phyloP scores from a whole-genome alignment of 2,888 invertebrate genomes.

The Nineta flava region DNA sequence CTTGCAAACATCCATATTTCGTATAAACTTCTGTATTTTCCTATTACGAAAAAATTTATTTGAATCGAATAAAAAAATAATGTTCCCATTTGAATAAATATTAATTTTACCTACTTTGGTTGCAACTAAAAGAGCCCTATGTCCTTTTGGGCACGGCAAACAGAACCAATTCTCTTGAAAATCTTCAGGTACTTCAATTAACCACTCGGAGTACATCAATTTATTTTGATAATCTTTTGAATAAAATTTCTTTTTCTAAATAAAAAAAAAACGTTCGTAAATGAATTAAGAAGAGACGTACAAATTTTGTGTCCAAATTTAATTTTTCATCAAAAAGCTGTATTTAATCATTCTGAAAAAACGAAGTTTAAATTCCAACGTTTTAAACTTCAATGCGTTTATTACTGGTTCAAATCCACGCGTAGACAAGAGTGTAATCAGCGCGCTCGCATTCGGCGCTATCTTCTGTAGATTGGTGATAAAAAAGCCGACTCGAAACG shows the following conservation, averaged over 20 bases:
- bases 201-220: slow-evolving; percentile 89
- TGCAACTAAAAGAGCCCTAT: slow-evolving; percentile 67
- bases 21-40: slow-evolving; percentile 52
- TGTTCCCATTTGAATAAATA: neutral
- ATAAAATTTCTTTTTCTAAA: neutral
- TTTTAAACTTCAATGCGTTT: no score
- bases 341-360: no score
- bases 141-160: slow-evolving; percentile 71
- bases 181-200: slow-evolving; percentile 69
- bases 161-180: slow-evolving; percentile 54
- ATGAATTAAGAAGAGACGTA: no score
- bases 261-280: neutral
- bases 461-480: no score
- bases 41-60: slow-evolving; percentile 29
- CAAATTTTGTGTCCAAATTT: no score
- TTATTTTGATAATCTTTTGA: slow-evolving; percentile 27
- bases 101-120: slow-evolving; percentile 28
- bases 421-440: no score
- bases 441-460: no score
- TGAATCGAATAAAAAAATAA: neutral
- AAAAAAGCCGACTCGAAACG: no score
- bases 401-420: no score
- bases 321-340: no score
- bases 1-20: slow-evolving; percentile 41
- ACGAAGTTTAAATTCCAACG: no score